These are phyloP conservation scores for Leptinotarsa tumamoca DNA, from an alignment of 2,888 invertebrate genomes.

Conservation along the genomic window DNA sequence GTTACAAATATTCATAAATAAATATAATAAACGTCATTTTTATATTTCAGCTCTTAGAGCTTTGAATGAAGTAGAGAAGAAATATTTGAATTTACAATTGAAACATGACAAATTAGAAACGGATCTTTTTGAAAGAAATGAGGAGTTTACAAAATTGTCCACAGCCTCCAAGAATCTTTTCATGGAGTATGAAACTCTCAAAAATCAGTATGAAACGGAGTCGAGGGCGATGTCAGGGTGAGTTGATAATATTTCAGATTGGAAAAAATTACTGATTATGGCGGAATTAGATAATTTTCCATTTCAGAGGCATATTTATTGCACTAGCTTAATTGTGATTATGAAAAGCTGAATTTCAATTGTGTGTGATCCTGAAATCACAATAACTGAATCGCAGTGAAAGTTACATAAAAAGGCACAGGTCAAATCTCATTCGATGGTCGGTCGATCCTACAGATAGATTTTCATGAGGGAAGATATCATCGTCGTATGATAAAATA, in stretches of 20 bases:
- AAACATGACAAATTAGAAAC: conserved; percentile 72
- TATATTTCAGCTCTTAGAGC: conserved; percentile 70
- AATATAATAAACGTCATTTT: not conserved
- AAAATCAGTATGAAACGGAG: conserved; percentile 80
- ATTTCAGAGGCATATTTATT: too few species aligned
- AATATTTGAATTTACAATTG: conserved; percentile 72
- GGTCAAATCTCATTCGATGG: too few species aligned
- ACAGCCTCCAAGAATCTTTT: conserved; percentile 79
- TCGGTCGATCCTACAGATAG: too few species aligned
- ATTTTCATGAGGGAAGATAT: too few species aligned
- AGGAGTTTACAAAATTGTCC: conserved; percentile 72
- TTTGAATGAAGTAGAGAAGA: conserved; percentile 73
- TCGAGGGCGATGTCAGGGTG: conserved; percentile 79
- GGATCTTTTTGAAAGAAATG: conserved; percentile 74
- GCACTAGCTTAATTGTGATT: too few species aligned
- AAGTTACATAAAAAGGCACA: too few species aligned
- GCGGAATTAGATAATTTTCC: too few species aligned
- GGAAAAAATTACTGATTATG: not conserved
- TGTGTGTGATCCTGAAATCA: too few species aligned
- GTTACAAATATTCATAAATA: too few species aligned
- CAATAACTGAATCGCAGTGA: too few species aligned
- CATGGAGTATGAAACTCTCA: conserved; percentile 80
- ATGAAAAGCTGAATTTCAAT: too few species aligned
- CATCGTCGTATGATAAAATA: too few species aligned
- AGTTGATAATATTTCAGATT: conserved; percentile 49